A percentile compares a stretch with the other conserved stretches of the same genome.
Evolutionary conservation across 2,888 invertebrate genomes (phyloP).

Genomic region (Elysia crispata): DNA sequence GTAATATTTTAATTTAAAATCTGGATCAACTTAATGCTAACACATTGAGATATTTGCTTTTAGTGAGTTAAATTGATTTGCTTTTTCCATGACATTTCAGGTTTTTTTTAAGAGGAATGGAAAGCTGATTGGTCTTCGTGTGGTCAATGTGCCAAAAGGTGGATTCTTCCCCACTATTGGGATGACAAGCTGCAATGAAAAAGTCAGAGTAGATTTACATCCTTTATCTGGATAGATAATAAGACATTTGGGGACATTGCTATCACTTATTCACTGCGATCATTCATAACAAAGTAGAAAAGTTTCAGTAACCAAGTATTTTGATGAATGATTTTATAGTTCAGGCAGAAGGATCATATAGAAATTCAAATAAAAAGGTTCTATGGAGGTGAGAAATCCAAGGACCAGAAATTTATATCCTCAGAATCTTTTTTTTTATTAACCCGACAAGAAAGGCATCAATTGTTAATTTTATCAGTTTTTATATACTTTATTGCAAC

Average conservation of each 20-base stretch:
- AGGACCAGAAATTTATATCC: too few relatives aligned
- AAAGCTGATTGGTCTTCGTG: conserved; percentile 79
- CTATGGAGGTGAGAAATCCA: too few relatives aligned
- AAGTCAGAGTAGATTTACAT: conserved; percentile 79
- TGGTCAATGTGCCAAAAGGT: conserved; percentile 79
- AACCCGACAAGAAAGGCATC: too few relatives aligned
- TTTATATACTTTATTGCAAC: too few relatives aligned
- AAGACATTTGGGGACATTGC: neutral
- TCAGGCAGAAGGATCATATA: too few relatives aligned
- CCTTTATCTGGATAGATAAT: conserved; percentile 78
- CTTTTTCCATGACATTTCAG: conserved; percentile 62
- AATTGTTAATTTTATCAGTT: too few relatives aligned
- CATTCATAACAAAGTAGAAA: neutral
- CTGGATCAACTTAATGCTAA: too few relatives aligned
- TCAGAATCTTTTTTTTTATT: too few relatives aligned
- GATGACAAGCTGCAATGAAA: conserved; percentile 80
- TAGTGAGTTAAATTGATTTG: neutral
- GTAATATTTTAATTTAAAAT: too few relatives aligned
- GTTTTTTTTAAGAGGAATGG: conserved; percentile 81
- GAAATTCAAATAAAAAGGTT: too few relatives aligned
- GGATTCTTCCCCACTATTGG: conserved; percentile 81
- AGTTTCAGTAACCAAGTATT: neutral
- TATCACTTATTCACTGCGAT: neutral
- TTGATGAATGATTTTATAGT: too few relatives aligned
- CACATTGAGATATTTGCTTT: too few relatives aligned